These are phyloP conservation scores for Dasyornis broadbenti DNA, from an alignment of 2,113 vertebrate genomes.

Conservation along the genomic window DNA sequence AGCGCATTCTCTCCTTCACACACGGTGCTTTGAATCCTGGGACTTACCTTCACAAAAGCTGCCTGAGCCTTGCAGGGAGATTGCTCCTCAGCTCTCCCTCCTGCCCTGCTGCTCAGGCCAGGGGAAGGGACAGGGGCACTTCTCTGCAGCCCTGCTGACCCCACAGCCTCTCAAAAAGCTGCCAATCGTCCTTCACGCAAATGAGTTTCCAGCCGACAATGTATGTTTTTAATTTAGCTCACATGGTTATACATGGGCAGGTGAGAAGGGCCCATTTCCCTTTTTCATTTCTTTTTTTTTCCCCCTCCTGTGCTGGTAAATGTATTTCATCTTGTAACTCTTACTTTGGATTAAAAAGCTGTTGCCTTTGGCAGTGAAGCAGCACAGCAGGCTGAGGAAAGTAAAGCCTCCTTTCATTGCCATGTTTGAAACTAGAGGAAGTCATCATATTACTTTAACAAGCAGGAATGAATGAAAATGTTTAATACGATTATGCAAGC, in stretches of 20 bases:
- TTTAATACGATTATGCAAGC: conserved; percentile 49
- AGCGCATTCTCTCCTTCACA: not conserved
- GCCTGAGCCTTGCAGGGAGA: not conserved
- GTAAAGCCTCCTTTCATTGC: conserved; percentile 51
- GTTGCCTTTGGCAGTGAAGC: conserved; percentile 60
- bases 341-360: conserved; percentile 57
- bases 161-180: not conserved
- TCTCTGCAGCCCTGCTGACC: not conserved
- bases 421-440: conserved; percentile 48
- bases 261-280: conserved; percentile 34
- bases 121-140: not conserved
- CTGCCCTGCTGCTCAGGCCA: not conserved
- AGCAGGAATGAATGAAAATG: conserved; percentile 60
- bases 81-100: not conserved
- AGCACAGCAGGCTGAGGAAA: conserved; percentile 49
- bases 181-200: not conserved
- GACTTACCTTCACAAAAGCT: not conserved
- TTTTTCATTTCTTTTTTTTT: not conserved
- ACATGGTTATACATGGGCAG: conserved; percentile 13
- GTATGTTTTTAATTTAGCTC: conserved; percentile 56
- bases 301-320: not conserved
- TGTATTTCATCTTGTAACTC: conserved; percentile 48
- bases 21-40: not conserved
- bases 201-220: conserved; percentile 44
- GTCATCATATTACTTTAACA: conserved; percentile 58